Evolutionary conservation across 2,113 vertebrate genomes (phyloP).

Genomic region (cat (Felis catus)): F.catus_Fca126_mat1.0 CM031422.1:10043001-10043500

Average conservation of each 20-base stretch:
- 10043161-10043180: too few relatives aligned
- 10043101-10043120: too few relatives aligned
- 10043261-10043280: background rate
- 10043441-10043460: background rate
- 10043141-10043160: too few relatives aligned
- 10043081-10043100: too few relatives aligned
- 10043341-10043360: background rate
- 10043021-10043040: background rate
- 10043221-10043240: too few relatives aligned
- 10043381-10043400: background rate
- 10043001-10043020: background rate
- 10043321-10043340: background rate
- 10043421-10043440: background rate
- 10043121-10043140: too few relatives aligned
- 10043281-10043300: background rate
- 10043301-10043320: background rate
- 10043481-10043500: background rate
- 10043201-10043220: too few relatives aligned
- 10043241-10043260: too few relatives aligned
- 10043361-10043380: background rate
- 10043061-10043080: too few relatives aligned
- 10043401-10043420: background rate
- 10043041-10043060: too few relatives aligned
- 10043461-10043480: background rate
- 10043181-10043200: too few relatives aligned